These are phyloP conservation scores for Rhadinocentrus ornatus DNA, from an alignment of 2,797 vertebrate species.

Conservation along the genomic window DNA sequence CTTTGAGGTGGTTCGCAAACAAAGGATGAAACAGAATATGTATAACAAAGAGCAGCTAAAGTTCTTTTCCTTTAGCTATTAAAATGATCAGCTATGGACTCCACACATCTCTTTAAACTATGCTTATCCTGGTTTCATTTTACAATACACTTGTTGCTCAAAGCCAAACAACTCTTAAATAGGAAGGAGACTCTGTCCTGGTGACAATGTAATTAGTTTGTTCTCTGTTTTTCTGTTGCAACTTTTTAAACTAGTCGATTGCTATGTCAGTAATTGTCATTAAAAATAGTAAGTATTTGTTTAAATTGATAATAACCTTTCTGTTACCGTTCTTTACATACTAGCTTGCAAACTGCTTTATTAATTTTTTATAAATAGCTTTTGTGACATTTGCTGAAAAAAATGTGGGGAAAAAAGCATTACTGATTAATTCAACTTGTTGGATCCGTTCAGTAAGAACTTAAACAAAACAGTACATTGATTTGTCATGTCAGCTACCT, in stretches of 20 bases:
- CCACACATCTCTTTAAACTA: slow-evolving; percentile 51
- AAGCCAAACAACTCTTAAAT: slow-evolving; percentile 41
- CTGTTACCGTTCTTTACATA: slow-evolving; percentile 1
- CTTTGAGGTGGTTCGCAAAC: slow-evolving; percentile 46
- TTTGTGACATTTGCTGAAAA: too few relatives aligned
- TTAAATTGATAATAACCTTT: slow-evolving; percentile 13
- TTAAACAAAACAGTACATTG: too few relatives aligned
- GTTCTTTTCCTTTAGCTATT: slow-evolving; percentile 49
- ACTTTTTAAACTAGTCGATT: slow-evolving; percentile 5
- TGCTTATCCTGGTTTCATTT: slow-evolving; percentile 56
- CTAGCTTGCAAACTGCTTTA: neutral
- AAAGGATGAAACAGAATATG: slow-evolving; percentile 30
- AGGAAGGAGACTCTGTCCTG: slow-evolving; percentile 21
- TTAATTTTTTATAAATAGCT: neutral
- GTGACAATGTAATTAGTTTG: slow-evolving; percentile 23
- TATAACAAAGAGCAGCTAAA: slow-evolving; percentile 58
- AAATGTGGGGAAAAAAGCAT: too few relatives aligned
- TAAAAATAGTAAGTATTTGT: slow-evolving; percentile 22
- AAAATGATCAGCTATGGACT: slow-evolving; percentile 60
- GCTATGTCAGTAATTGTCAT: neutral
- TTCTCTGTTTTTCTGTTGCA: neutral
- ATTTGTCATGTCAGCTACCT: too few relatives aligned
- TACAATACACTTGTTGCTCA: slow-evolving; percentile 48
- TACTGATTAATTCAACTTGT: too few relatives aligned
- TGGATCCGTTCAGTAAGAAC: too few relatives aligned